Base-by-base conservation (phyloP, 1,140 invertebrate species). In the Druon quercuslanigerum region DNA sequence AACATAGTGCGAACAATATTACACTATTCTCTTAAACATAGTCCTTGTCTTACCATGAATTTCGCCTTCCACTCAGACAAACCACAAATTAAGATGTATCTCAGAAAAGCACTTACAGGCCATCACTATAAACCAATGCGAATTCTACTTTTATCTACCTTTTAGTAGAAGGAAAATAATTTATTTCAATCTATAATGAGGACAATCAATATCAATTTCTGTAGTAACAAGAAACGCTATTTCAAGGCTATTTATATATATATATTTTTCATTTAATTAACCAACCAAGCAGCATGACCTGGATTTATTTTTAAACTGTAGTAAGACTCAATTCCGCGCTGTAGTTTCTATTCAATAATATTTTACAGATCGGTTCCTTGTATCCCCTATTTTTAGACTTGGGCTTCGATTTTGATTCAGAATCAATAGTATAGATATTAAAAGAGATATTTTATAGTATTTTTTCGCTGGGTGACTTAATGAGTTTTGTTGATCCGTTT, bases 1-100 rank as follows among this genome's bases (percentile, higher is more conserved):
- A 40, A 66, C 33, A 66, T 66, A 66, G 60, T 66, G 33, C 60
- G 60, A 66, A 66, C 13, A 66, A 66, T 66, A 66, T 66, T 66
- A 46, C 60, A 66, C 8, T 46, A 46, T 33, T 66, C 60, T 46
- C 60, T 8, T 66, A 66, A 66, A 66, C 33, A 66, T 33, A 33
- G 60, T 66, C n/a, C 25, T 40, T n/a, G 19, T 25, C 17, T 40
- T 8, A 66, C 25, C 16, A 66, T 40, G 20, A 66, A 14, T 66
- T 66, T 66, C 60, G 33, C 33, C 60, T 25, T 40, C 25, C 33
- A 66, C 40, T 40, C n/a, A 46, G 60, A 40, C 13, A 66, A 66
- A 11, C 13, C 16, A 40, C 60, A 40, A 66, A 66, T 66, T 66
- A 66, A 66, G 20, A 66, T 40, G 25, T 40, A 40, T 66, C 52